phyloP scores from a whole-genome alignment of 2,888 invertebrate species.

The Sturmia bella region DNA sequence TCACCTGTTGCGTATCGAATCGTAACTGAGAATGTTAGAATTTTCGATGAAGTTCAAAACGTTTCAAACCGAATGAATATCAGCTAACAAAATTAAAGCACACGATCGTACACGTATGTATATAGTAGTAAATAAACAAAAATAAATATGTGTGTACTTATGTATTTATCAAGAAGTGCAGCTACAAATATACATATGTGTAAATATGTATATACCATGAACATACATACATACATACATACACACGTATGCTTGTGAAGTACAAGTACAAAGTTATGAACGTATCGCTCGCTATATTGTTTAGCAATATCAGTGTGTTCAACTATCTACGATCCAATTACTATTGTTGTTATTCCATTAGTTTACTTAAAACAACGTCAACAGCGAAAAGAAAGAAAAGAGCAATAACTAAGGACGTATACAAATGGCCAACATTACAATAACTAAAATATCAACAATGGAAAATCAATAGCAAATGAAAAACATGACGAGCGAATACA shows the following conservation, averaged over 20 bases:
- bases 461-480: conserved; percentile 57
- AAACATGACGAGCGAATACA: conserved; percentile 34
- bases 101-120: background rate
- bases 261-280: conserved; percentile 3
- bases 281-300: conserved; percentile 20
- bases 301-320: conserved; percentile 46
- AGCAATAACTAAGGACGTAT: conserved; percentile 19
- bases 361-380: conserved; percentile 45
- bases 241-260: background rate
- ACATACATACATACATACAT: background rate
- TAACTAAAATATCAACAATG: conserved; percentile 58
- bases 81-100: conserved; percentile 70
- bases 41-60: conserved; percentile 79
- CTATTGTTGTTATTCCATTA: conserved; percentile 40
- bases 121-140: no score
- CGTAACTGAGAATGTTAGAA: conserved; percentile 79
- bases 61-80: conserved; percentile 71
- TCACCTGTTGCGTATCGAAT: conserved; percentile 81
- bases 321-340: conserved; percentile 51
- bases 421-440: conserved; percentile 47
- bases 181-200: background rate
- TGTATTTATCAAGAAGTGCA: background rate
- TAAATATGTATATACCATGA: background rate
- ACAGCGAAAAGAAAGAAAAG: conserved; percentile 29
- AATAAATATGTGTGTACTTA: no score